Conservation (phyloP, 2,113 vertebrate genomes). For the Passer montanus region DNA sequence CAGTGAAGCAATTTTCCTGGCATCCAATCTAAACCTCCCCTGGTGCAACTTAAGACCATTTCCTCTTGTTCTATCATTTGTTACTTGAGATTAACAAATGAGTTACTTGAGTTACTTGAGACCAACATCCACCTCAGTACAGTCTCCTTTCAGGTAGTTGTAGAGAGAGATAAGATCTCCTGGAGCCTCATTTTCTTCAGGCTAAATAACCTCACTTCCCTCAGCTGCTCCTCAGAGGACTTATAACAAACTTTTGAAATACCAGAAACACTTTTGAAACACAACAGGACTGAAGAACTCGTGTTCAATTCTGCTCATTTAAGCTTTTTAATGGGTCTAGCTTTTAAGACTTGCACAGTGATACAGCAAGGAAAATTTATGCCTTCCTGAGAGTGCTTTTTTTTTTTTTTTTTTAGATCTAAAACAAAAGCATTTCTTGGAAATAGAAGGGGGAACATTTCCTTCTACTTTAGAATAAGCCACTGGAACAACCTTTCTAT, state of each 20-base stretch:
- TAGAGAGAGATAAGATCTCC: neutral
- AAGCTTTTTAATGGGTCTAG: neutral
- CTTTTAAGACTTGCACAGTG: neutral
- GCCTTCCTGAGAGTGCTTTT: neutral
- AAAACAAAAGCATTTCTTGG: neutral
- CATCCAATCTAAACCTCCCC: neutral
- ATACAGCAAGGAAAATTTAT: neutral
- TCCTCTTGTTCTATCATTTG: neutral
- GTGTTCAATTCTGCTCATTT: neutral
- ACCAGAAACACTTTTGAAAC: neutral
- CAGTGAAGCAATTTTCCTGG: neutral
- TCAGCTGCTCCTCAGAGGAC: neutral
- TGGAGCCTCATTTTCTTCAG: neutral
- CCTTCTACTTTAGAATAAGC: neutral
- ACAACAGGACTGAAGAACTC: neutral
- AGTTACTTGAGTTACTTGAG: neutral
- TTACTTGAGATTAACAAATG: neutral
- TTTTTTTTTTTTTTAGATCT: neutral
- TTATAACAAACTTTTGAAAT: neutral
- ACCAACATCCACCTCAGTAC: neutral
- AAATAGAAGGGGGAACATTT: neutral
- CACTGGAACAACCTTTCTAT: neutral
- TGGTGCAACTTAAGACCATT: neutral
- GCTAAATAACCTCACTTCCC: neutral
- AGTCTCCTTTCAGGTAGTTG: neutral